Base-by-base conservation (phyloP, 1,140 invertebrate genomes). In the Frieseomelitta varia region DNA sequence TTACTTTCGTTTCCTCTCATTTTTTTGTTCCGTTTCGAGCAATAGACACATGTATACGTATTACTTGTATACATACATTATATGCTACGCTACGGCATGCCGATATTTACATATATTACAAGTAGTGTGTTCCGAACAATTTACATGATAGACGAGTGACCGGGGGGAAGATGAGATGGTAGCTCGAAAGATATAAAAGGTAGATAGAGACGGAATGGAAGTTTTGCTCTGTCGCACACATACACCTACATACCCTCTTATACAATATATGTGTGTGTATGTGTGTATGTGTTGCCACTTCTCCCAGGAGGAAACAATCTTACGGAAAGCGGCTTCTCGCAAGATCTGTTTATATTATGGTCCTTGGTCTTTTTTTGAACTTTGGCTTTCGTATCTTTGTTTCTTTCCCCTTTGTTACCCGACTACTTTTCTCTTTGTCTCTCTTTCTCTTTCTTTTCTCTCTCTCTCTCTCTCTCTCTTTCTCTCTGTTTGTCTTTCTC, bases 381-480 rank as follows among this genome's bases (percentile, higher is more conserved):
- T 80, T 84, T 78, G 71, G 67, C 81, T 85, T 91, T 85, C 75
- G 76, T 88, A 69, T 90, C 68, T 90, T 81, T 87, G 78, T 91
- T 84, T 79, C 81, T 85, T 85, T 47, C 69, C 81, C 69, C 67
- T 61, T 63, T 71, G 79, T 53, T 67, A 73, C 8, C 39, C 56
- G 72, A 87, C n/a, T 63, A 84, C 56, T 72, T 80, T 21, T 78
- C 58, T 78, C 74, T 87, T 75, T 85, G 73, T 51, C 71, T 79
- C 47, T 79, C 27, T 51, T 75, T 75, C 68, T 34, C 30, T 17
- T 51, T 67, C 27, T 67, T n/a, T 27, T 67, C 17, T 34, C 17
- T 21, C 27, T 21, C 10, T 24, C 21, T 24, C 8, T 8, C 19
- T 76, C 65, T 69, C 8, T 76, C 65, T 69, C 3, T 69, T 24